phyloP scores from a whole-genome alignment of 2,888 invertebrate species.

The Petrophora chlorosata region DNA sequence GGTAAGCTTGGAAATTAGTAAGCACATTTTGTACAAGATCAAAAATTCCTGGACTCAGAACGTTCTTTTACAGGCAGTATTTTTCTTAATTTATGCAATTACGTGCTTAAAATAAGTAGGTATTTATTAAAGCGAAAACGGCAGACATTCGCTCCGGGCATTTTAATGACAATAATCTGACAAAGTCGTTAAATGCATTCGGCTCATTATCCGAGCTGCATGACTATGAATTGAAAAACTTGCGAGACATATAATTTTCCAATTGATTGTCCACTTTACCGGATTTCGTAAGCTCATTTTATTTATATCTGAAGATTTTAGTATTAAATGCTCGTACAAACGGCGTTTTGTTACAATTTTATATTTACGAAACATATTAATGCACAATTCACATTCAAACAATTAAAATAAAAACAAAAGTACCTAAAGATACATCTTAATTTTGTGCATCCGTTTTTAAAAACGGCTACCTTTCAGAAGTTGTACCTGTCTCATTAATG shows the following conservation, averaged over 20 bases:
- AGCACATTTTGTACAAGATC: background rate
- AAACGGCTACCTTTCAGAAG: no score
- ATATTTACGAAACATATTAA: no score
- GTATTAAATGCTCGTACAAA: no score
- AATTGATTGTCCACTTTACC: constrained; percentile 30
- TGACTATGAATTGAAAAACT: constrained; percentile 31
- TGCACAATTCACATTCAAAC: no score
- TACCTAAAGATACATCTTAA: no score
- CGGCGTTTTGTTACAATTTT: no score
- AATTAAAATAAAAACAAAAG: no score
- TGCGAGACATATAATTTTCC: constrained; percentile 33
- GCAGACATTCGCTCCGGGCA: constrained; percentile 7
- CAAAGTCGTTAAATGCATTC: constrained; percentile 24
- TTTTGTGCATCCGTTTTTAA: no score
- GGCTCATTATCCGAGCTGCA: constrained; percentile 27
- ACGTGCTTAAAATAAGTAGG: constrained; percentile 4
- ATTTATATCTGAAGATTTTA: no score
- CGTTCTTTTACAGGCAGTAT: no score
- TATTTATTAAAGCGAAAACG: constrained; percentile 23
- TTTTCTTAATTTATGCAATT: constrained; percentile 7
- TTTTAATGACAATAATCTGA: constrained; percentile 30
- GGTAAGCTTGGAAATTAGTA: constrained; percentile 53
- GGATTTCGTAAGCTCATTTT: constrained; percentile 12
- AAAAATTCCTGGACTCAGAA: background rate
- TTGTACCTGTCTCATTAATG: no score